These are phyloP conservation scores for Aspidiotus destructor DNA, from an alignment of 2,888 invertebrate genomes.

Conservation along the genomic window DNA sequence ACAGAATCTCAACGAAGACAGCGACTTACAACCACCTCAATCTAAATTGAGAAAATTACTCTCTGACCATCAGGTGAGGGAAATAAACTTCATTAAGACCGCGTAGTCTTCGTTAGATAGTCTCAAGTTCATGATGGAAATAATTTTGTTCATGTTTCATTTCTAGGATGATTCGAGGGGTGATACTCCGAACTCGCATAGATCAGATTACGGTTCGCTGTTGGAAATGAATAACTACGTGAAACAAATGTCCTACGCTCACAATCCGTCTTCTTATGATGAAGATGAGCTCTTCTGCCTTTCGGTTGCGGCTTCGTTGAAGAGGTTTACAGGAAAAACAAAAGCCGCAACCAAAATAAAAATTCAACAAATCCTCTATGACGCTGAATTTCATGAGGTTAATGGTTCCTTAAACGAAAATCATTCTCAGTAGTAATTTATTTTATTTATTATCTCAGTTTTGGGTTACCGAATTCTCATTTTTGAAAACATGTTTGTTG, in stretches of 20 bases:
- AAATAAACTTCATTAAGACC: not conserved
- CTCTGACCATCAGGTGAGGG: constrained; percentile 24
- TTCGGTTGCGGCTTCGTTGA: constrained; percentile 28
- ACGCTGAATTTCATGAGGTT: constrained; percentile 31
- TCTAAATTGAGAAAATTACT: constrained; percentile 30
- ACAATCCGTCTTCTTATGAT: constrained; percentile 17
- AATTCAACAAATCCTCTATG: constrained; percentile 33
- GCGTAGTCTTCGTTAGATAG: not conserved
- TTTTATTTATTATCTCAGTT: not conserved
- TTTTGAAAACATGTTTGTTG: not conserved
- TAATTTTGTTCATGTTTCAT: not conserved
- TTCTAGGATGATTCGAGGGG: constrained; percentile 28
- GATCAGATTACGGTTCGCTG: constrained; percentile 18
- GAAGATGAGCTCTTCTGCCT: constrained; percentile 32
- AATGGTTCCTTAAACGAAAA: constrained; percentile 21
- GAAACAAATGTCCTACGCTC: not conserved
- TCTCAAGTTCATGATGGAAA: not conserved
- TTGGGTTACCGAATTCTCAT: constrained; percentile 18
- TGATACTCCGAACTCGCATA: constrained; percentile 25
- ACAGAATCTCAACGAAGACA: constrained; percentile 21
- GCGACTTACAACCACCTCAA: constrained; percentile 25
- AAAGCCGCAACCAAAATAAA: constrained; percentile 33
- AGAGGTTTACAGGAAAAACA: constrained; percentile 31
- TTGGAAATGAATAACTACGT: constrained; percentile 11
- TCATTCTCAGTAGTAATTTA: constrained; percentile 4